These are phyloP conservation scores for Chymomyza costata DNA, from an alignment of 1,140 invertebrate genomes.

Conservation along the genomic window DNA sequence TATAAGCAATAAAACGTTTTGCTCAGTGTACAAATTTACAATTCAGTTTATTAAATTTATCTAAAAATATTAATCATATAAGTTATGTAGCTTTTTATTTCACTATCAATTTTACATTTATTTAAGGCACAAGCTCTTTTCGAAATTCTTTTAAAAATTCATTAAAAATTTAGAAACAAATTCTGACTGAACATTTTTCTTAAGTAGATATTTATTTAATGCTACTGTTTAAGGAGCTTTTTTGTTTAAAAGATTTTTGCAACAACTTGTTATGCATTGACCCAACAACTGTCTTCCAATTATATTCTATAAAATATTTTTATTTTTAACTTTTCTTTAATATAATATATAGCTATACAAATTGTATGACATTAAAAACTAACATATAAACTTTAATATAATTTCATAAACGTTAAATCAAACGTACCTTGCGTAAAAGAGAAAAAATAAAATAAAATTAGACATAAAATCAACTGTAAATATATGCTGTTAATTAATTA, in stretches of 20 bases:
- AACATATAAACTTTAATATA: constrained; percentile 10
- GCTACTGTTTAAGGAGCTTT: no score
- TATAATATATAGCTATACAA: constrained; percentile 5
- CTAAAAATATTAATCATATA: background rate
- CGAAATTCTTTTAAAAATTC: no score
- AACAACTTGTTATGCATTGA: constrained; percentile 35
- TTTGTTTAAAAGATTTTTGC: no score
- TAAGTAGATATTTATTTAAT: no score
- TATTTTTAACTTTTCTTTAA: constrained; percentile 47
- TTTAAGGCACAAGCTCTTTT: no score
- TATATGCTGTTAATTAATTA: constrained; percentile 69
- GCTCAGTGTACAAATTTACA: no score
- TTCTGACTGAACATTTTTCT: no score
- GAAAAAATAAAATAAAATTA: constrained; percentile 16
- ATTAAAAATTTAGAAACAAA: no score
- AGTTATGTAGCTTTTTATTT: background rate
- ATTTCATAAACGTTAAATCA: constrained; percentile 50
- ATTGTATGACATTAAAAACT: constrained; percentile 11
- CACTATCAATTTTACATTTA: background rate
- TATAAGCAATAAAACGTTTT: constrained; percentile 66
- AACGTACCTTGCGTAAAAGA: constrained; percentile 68
- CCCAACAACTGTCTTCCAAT: constrained; percentile 70
- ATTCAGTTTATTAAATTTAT: no score
- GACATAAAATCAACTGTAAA: constrained; percentile 48
- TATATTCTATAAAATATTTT: constrained; percentile 49